Percentiles rank a stretch among this genome's conserved stretches.
Evolutionary conservation across 1,140 invertebrate species (phyloP).

Genomic region (Heterodera schachtii): DNA sequence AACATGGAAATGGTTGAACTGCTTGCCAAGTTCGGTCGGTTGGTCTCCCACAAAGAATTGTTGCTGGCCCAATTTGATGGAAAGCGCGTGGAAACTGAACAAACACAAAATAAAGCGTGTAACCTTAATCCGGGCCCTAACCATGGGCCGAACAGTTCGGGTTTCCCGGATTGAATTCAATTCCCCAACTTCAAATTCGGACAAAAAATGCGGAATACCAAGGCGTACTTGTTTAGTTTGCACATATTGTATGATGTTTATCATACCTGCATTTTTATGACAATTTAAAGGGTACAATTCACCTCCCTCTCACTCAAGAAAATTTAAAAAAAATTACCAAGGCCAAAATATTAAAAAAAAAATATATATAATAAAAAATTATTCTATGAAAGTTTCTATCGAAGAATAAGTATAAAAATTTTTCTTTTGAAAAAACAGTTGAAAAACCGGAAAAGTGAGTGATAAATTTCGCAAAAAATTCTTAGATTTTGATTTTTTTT

Average conservation of each 20-base stretch:
- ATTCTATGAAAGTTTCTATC: too few relatives aligned
- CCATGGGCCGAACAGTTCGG: too few relatives aligned
- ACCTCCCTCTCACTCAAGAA: too few relatives aligned
- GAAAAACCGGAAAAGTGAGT: too few relatives aligned
- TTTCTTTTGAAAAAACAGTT: neutral
- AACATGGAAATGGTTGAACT: conserved; percentile 50
- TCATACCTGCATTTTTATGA: neutral
- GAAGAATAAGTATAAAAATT: neutral
- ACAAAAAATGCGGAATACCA: too few relatives aligned
- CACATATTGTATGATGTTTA: too few relatives aligned
- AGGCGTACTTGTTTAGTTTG: too few relatives aligned
- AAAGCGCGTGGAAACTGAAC: conserved; percentile 54
- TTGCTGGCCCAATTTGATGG: conserved; percentile 50
- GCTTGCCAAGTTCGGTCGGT: conserved; percentile 85
- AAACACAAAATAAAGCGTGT: neutral
- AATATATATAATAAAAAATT: neutral
- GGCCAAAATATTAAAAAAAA: conserved; percentile 23
- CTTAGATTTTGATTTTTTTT: too few relatives aligned
- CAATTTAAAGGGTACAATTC: neutral
- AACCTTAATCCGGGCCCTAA: neutral
- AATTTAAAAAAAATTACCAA: too few relatives aligned
- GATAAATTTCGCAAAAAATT: too few relatives aligned
- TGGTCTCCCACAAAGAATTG: conserved; percentile 43
- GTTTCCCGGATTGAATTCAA: too few relatives aligned
- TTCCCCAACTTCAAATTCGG: too few relatives aligned